phyloP scores from a whole-genome alignment of 2,797 vertebrate species.

The Phoxinus dragarum region DNA sequence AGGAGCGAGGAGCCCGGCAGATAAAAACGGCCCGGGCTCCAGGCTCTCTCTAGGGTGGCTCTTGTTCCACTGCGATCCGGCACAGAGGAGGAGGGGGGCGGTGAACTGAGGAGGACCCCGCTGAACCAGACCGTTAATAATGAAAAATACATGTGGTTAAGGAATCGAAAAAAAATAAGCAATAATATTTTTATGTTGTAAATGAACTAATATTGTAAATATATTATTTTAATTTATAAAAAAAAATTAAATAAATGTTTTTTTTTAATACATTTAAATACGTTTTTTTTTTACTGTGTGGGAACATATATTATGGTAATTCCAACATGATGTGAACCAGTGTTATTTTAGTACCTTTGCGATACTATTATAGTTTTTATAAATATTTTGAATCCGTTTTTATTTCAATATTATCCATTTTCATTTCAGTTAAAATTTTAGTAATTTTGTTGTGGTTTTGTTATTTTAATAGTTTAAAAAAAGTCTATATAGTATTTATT shows the following conservation, averaged over 20 bases:
- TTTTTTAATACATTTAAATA: too few relatives aligned
- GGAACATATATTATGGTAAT: neutral
- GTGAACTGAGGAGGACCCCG: neutral
- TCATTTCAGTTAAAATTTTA: neutral
- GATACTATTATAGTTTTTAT: neutral
- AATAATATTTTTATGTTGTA: neutral
- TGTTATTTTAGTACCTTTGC: neutral
- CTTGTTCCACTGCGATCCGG: constrained; percentile 56
- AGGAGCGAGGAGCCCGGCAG: constrained; percentile 62
- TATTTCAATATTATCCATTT: neutral
- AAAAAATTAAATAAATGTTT: neutral
- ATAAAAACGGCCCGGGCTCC: constrained; percentile 63
- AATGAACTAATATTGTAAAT: neutral
- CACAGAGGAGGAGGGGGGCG: neutral
- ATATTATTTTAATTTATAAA: neutral
- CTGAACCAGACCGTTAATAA: neutral
- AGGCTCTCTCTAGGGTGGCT: constrained; percentile 60
- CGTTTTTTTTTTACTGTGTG: neutral
- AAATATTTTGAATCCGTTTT: neutral
- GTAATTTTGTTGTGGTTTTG: neutral
- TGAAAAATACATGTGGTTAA: neutral
- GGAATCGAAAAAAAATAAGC: neutral
- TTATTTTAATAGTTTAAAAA: too few relatives aligned
- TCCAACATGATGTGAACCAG: neutral
- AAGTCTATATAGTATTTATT: neutral